phyloP scores from a whole-genome alignment of 1,140 invertebrate species.

The Pemphigus obesinymphae region DNA sequence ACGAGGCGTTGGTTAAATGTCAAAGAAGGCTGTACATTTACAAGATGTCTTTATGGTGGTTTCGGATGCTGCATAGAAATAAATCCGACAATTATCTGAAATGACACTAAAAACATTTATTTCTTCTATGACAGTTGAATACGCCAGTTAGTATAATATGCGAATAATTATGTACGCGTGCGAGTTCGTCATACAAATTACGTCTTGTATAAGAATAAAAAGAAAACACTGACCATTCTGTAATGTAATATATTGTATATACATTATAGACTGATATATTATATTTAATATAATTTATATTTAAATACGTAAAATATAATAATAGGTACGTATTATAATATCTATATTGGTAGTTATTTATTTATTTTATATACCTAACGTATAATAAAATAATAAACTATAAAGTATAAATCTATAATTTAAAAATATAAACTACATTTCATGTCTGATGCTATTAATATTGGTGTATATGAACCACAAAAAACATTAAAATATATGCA shows the following conservation, averaged over 20 bases:
- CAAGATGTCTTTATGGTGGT: neutral
- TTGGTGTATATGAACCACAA: too few relatives aligned
- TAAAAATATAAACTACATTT: too few relatives aligned
- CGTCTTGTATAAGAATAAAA: neutral
- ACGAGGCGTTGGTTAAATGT: neutral
- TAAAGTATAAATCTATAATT: too few relatives aligned
- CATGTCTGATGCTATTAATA: too few relatives aligned
- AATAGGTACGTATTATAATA: too few relatives aligned
- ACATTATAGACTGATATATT: neutral
- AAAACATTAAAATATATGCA: too few relatives aligned
- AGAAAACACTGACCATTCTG: neutral
- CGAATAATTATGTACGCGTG: neutral
- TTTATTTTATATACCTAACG: neutral
- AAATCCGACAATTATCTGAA: neutral
- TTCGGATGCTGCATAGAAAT: neutral
- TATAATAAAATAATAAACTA: neutral
- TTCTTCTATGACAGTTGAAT: neutral
- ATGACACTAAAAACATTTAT: neutral
- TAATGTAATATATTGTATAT: neutral
- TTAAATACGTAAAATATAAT: too few relatives aligned
- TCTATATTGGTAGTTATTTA: too few relatives aligned
- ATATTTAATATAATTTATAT: too few relatives aligned
- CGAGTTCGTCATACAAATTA: neutral
- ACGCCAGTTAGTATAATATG: neutral
- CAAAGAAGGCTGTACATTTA: neutral